Conservation (phyloP, 2,888 invertebrate genomes). For the Leucoma salicis region DNA sequence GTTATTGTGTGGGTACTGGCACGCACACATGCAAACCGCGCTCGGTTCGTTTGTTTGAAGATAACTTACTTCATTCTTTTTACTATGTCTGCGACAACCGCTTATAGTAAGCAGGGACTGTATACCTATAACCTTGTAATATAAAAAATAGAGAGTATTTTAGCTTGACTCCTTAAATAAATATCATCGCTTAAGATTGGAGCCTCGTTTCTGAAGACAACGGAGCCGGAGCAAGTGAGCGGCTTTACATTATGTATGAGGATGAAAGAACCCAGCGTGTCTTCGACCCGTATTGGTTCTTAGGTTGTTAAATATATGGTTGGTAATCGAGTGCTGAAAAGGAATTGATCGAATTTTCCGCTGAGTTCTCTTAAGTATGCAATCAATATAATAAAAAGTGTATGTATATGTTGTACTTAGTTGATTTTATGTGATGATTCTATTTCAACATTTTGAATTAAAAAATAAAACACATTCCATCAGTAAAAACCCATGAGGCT, state of each 20-base stretch:
- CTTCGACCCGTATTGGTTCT: background rate
- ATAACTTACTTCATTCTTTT: no score
- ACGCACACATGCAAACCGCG: no score
- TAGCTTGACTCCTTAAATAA: constrained; percentile 53
- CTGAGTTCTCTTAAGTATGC: background rate
- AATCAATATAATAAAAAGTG: background rate
- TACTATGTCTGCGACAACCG: no score
- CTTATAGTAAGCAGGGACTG: no score
- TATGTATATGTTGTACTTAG: background rate
- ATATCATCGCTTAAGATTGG: constrained; percentile 53
- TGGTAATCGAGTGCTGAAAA: background rate
- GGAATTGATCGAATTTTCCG: background rate
- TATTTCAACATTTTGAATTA: no score
- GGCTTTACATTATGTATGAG: constrained; percentile 53
- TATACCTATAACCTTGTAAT: no score
- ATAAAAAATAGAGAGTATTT: no score
- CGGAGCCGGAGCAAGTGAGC: constrained; percentile 35
- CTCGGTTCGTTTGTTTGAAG: no score
- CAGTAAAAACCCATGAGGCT: no score
- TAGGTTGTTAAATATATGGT: background rate
- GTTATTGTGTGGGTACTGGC: no score
- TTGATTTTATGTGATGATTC: background rate
- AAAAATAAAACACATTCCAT: no score
- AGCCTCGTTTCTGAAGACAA: constrained; percentile 35
- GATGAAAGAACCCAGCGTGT: constrained; percentile 5